Conservation (phyloP, 2,888 invertebrate genomes). For the Monoplex corrugatus region DNA sequence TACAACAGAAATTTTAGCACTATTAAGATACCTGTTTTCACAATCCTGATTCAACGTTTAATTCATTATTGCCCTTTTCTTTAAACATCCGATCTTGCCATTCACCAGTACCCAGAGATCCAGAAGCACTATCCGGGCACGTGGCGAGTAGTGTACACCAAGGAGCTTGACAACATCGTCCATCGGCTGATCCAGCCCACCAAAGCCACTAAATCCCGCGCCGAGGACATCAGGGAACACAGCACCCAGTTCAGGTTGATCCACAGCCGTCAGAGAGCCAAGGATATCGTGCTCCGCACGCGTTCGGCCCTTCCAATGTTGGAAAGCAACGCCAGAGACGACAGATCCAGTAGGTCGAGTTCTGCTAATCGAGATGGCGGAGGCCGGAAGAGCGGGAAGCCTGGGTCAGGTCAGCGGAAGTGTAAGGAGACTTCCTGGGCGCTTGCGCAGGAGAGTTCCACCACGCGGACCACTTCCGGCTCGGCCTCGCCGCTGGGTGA, state of each 20-base stretch:
- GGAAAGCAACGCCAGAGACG: neutral
- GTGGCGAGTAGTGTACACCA: conserved; percentile 63
- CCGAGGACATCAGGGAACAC: conserved; percentile 22
- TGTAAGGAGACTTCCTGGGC: neutral
- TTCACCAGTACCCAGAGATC: conserved; percentile 63
- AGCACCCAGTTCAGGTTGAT: neutral
- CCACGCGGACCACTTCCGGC: too few species aligned
- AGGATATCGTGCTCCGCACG: neutral
- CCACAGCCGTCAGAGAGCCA: conserved; percentile 4
- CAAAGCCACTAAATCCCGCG: neutral
- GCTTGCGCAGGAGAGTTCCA: too few species aligned
- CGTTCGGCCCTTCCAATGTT: neutral
- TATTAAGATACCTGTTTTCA: too few species aligned
- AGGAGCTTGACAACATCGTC: conserved; percentile 62
- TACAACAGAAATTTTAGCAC: neutral
- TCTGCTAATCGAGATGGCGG: neutral
- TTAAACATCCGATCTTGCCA: neutral
- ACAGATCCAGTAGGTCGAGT: neutral
- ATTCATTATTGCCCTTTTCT: neutral
- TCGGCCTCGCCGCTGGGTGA: too few species aligned
- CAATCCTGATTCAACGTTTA: neutral
- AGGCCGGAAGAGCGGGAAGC: neutral
- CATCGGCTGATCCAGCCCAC: conserved; percentile 57
- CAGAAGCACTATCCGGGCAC: conserved; percentile 72
- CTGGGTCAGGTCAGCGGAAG: neutral